A percentile compares a stretch with the other conserved stretches of the same genome.
Conservation (phyloP, 2,888 invertebrate genomes). For the Trachelus tabidus region DNA sequence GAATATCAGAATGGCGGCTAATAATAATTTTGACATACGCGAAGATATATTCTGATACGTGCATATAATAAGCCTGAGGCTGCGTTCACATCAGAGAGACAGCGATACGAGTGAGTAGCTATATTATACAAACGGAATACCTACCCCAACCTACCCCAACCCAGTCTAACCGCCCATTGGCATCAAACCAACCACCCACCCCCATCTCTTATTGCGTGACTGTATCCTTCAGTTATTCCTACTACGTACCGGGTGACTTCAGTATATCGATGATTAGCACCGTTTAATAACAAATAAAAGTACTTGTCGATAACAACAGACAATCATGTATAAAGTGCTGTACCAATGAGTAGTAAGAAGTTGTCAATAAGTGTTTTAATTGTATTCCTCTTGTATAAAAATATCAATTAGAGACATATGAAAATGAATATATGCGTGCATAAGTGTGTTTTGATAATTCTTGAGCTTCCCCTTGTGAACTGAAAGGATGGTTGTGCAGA, state of each 20-base stretch:
- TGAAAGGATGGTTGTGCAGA: not conserved
- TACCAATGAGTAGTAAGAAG: not conserved
- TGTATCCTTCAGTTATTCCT: slow-evolving; percentile 41
- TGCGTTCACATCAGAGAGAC: slow-evolving; percentile 50
- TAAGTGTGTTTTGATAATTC: not conserved
- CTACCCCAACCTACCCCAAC: slow-evolving; percentile 42
- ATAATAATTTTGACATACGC: slow-evolving; percentile 57
- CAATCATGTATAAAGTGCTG: not conserved
- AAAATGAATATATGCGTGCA: not conserved
- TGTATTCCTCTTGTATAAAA: not conserved
- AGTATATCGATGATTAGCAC: not conserved
- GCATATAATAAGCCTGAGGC: slow-evolving; percentile 60
- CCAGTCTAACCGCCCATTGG: slow-evolving; percentile 48
- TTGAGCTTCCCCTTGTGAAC: no score
- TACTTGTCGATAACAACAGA: not conserved
- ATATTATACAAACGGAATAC: slow-evolving; percentile 55
- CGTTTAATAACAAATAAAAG: not conserved
- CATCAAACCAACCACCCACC: slow-evolving; percentile 50
- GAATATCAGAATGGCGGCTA: slow-evolving; percentile 37
- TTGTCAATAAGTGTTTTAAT: not conserved
- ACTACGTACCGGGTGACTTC: slow-evolving; percentile 32
- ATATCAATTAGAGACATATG: not conserved
- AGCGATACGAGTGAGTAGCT: slow-evolving; percentile 53
- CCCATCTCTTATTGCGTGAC: slow-evolving; percentile 41
- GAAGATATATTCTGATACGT: slow-evolving; percentile 48